phyloP scores from a whole-genome alignment of 2,888 invertebrate species.

The Idaea aversata region DNA sequence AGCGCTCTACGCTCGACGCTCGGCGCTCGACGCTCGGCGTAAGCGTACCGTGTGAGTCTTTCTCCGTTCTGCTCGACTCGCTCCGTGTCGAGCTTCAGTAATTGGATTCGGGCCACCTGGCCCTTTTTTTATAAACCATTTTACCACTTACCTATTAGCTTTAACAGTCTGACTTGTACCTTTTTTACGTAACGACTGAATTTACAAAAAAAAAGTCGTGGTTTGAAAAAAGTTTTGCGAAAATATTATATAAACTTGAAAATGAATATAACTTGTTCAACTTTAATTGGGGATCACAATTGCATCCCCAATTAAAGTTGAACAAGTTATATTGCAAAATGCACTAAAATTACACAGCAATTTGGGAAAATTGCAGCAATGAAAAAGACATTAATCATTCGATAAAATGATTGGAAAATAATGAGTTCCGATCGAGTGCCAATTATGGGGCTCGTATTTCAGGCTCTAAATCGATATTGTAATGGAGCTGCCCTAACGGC shows the following conservation, averaged over 20 bases:
- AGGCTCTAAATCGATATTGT: conserved; percentile 38
- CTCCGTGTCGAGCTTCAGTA: conserved; percentile 35
- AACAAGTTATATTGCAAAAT: neutral
- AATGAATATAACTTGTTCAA: neutral
- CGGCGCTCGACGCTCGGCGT: neutral
- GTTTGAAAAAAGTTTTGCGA: no score
- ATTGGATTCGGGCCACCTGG: conserved; percentile 58
- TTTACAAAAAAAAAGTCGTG: no score
- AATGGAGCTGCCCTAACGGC: conserved; percentile 20
- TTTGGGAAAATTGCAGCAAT: neutral
- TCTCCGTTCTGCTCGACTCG: conserved; percentile 28
- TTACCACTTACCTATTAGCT: conserved; percentile 28
- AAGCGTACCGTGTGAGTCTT: neutral
- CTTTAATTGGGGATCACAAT: neutral
- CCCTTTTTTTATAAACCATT: conserved; percentile 55
- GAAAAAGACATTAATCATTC: conserved; percentile 39
- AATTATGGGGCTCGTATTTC: conserved; percentile 48
- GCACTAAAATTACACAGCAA: neutral
- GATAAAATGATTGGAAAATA: conserved; percentile 46
- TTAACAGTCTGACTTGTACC: no score
- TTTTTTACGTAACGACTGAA: no score
- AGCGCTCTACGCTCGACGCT: neutral
- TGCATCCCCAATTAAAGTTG: neutral
- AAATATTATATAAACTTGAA: no score
- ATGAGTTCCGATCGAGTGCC: conserved; percentile 46